Evolutionary conservation across 2,797 vertebrate genomes (phyloP), one percentile per base, ranked within the genome.

Genomic region (Chloroceryle amazona): DNA sequence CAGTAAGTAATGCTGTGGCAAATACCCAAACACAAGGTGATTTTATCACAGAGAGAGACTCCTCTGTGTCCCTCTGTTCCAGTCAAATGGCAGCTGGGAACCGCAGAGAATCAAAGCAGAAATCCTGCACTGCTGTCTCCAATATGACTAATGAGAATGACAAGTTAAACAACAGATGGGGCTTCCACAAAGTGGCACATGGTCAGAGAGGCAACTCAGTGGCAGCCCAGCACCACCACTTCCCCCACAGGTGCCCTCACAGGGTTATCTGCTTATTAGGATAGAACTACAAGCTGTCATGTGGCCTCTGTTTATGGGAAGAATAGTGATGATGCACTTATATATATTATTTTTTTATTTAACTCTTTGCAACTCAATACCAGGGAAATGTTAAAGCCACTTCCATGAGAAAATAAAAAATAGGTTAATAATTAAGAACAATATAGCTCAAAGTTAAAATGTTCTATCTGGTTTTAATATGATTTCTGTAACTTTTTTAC

Each of bases 41-140:
- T 66, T 81, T 89, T 54, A 70, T 68, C 7, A 67, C 49, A 51
- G 49, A 16, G 14, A 28, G 37, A 81, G 39, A 25, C 60, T 52
- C 42, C 52, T 63, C 67, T 31, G 67, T 0, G 0, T 42, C 55
- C 29, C 23, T 19, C 51, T 31, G 21, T 29, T 63, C 49, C 62
- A 66, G n/a, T 3, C 0, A 0, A 86, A 44, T 0, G 0, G 49
- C 76, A 57, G 35, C 74, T 60, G 74, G 41, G 31, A 71, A 61
- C 10, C 0, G 0, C 37, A 0, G 0, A 63, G 46, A 65, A n/a
- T 35, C 46, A 42, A 20, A 75, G 73, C 42, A 87, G 62, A 60
- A 93, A 35, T 44, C 42, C 62, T 19, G 14, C 18, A 12, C 7
- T 31, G 31, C 62, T 63, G 19, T 18, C 78, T 66, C 41, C 21